Evolutionary conservation across 2,888 invertebrate genomes (phyloP).

Genomic region (Theretra japonica): DNA sequence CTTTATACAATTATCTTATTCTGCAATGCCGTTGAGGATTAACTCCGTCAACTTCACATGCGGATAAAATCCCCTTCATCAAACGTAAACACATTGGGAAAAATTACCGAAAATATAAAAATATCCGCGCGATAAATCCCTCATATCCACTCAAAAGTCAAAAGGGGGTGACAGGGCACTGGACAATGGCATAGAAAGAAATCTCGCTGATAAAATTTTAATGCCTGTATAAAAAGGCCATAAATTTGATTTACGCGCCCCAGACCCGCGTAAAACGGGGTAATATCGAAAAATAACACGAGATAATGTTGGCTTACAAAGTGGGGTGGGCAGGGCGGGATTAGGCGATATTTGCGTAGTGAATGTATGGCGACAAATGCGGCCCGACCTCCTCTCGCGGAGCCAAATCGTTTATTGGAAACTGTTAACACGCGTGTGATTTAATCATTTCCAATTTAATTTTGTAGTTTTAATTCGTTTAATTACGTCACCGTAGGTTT

Average conservation of each 20-base stretch:
- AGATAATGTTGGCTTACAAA: conserved; percentile 80
- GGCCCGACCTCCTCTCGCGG: background rate
- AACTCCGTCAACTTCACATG: background rate
- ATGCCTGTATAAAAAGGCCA: conserved; percentile 82
- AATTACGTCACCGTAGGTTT: background rate
- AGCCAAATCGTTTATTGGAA: conserved; percentile 16
- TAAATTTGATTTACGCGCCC: conserved; percentile 83
- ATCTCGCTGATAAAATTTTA: conserved; percentile 82
- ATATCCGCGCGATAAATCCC: conserved; percentile 41
- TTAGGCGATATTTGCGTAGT: conserved; percentile 67
- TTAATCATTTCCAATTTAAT: background rate
- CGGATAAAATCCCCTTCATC: conserved; percentile 8
- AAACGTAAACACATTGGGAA: conserved; percentile 1
- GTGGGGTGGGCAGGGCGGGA: conserved; percentile 63
- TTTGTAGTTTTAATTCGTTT: background rate
- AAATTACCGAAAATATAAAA: conserved; percentile 17
- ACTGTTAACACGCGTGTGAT: background rate
- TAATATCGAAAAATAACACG: conserved; percentile 83
- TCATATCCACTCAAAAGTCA: conserved; percentile 55
- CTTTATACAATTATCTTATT: too few species aligned
- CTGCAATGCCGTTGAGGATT: background rate
- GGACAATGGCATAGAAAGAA: conserved; percentile 79
- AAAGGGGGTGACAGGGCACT: conserved; percentile 66
- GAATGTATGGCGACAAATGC: conserved; percentile 45
- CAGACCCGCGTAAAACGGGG: conserved; percentile 75